Evolutionary conservation across 2,113 vertebrate genomes (phyloP), one percentile per base, ranked within the genome.

Genomic region (Calonectris borealis): DNA sequence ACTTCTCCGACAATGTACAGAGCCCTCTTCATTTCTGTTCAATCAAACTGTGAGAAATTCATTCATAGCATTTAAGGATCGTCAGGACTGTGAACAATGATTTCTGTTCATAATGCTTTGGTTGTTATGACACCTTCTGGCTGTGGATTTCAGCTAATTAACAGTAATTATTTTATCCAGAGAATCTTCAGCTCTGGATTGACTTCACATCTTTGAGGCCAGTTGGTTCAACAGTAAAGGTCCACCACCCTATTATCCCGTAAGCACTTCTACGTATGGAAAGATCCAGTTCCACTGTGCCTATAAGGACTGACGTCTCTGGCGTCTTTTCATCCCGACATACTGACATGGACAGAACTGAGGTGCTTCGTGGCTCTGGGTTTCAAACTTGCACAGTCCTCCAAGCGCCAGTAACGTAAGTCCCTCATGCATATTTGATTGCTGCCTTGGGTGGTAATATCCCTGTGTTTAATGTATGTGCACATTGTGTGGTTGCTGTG

Each of bases 91-190:
- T 27, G 73, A 94, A 91, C 73, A 87, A 86, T 46, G 31, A 82
- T 91, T 86, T 92, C 83, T 92, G 51, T 51, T 84, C 66, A 76
- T 94, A 90, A 94, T 65, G 48, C 91, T 95, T 93, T 95, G 86
- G 66, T 93, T 96, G 86, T 93, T 95, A 93, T 95, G 95, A 95
- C 91, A 96, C 86, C 94, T 97, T 95, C 95, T 94, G 94, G 94
- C 71, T 95, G 93, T 91, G 90, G 29, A 86, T 89, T 95, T 94
- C 81, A 92, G 73, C 75, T 97, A 94, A 97, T 97, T 95, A 93
- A 29, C 44, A 65, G 49, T 83, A 91, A 95, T 89, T 89, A 57
- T 49, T 96, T 90, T n/a, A 79, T 61, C 49, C 61, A 91, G 36
- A 62, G 24, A 27, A 57, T 66, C 90, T 83, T 72, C n/a, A 95